These are phyloP conservation scores for Aotus griseimembra DNA, from an alignment of 2,797 vertebrate species.

Conservation along the genomic window DNA sequence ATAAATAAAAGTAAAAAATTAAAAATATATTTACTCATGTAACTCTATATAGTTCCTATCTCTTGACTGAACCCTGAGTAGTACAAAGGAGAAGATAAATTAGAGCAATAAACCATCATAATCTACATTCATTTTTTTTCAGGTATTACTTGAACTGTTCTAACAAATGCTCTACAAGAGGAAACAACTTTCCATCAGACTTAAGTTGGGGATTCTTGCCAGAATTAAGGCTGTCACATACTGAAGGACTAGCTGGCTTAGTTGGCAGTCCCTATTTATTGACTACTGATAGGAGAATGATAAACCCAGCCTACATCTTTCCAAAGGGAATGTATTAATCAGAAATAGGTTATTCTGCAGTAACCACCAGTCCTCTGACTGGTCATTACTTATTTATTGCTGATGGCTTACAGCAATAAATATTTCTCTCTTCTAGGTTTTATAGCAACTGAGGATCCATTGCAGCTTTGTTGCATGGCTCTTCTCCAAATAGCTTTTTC, in stretches of 20 bases:
- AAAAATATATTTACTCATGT: background rate
- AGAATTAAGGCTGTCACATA: background rate
- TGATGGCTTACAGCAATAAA: background rate
- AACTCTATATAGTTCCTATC: background rate
- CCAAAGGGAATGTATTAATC: background rate
- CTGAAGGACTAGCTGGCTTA: background rate
- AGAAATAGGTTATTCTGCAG: background rate
- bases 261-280: background rate
- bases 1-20: no score
- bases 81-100: background rate
- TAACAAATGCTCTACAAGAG: background rate
- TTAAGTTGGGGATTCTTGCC: background rate
- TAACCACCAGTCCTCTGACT: background rate
- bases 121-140: background rate
- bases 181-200: background rate
- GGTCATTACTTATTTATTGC: background rate
- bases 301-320: background rate
- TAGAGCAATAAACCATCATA: background rate
- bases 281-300: background rate
- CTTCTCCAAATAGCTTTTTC: background rate
- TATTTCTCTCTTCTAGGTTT: background rate
- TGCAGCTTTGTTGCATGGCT: background rate
- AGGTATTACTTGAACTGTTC: background rate
- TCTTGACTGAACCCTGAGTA: background rate
- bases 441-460: background rate